Conservation (phyloP, 2,113 vertebrate species). For the Rhinolophus ferrumequinum region DNA sequence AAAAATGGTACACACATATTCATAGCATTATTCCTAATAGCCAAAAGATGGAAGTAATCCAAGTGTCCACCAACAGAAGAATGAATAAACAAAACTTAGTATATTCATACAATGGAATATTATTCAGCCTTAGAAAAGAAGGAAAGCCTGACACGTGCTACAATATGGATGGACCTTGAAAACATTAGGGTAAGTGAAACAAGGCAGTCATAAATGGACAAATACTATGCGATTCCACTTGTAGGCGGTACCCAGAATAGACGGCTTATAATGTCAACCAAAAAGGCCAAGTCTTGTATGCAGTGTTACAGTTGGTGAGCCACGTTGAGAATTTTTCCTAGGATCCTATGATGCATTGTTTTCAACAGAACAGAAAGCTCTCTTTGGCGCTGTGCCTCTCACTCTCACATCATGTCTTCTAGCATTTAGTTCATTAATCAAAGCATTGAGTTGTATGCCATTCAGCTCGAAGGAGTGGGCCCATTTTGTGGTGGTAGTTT, state of each 20-base stretch:
- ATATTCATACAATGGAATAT: accelerated
- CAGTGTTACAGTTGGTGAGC: background rate
- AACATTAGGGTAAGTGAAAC: background rate
- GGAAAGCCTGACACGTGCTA: background rate
- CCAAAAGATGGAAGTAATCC: background rate
- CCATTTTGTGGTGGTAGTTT: background rate
- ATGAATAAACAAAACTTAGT: background rate
- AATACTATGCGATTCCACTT: background rate
- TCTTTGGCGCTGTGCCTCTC: background rate
- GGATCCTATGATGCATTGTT: accelerated
- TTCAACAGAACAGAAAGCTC: background rate
- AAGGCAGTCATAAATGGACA: background rate
- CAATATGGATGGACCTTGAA: background rate
- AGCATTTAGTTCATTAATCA: background rate
- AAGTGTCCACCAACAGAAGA: no score
- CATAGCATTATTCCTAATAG: background rate
- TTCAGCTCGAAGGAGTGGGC: background rate
- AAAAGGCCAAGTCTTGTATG: background rate
- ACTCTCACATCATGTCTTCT: accelerated
- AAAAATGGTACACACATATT: background rate
- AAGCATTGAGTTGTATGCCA: accelerated
- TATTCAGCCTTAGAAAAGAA: background rate
- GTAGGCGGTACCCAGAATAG: background rate
- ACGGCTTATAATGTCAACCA: background rate
- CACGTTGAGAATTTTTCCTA: background rate